These are phyloP conservation scores for Labroides dimidiatus DNA, from an alignment of 2,797 vertebrate genomes.

Conservation along the genomic window DNA sequence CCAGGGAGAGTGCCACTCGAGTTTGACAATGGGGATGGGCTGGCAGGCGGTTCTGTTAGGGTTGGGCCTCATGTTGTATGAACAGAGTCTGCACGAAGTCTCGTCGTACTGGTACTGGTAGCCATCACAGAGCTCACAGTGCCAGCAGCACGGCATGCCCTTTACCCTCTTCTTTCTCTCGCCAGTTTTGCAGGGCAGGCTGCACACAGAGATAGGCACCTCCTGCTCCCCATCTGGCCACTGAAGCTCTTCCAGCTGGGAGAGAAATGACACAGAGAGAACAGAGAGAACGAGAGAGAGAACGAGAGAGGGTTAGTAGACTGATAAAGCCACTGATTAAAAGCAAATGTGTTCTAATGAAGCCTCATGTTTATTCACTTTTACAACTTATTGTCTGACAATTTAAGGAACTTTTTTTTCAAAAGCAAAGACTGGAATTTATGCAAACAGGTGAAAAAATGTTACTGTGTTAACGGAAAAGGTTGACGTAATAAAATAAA, in stretches of 20 bases:
- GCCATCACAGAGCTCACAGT: conserved; percentile 95
- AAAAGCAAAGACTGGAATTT: conserved; percentile 13
- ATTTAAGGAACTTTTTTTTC: background rate
- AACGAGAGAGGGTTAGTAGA: conserved; percentile 28
- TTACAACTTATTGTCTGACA: background rate
- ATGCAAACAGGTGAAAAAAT: conserved; percentile 2
- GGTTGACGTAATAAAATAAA: conserved; percentile 39
- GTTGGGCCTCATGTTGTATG: conserved; percentile 94
- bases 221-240: conserved; percentile 91
- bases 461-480: too few relatives aligned
- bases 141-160: conserved; percentile 98
- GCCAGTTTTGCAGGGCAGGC: conserved; percentile 92
- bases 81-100: conserved; percentile 93
- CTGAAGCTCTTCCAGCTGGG: conserved; percentile 96
- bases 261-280: conserved; percentile 50
- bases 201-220: conserved; percentile 93
- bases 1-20: conserved; percentile 99
- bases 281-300: conserved; percentile 27
- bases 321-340: conserved; percentile 19
- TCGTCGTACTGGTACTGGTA: conserved; percentile 98
- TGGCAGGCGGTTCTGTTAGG: conserved; percentile 94
- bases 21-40: conserved; percentile 95
- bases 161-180: conserved; percentile 98
- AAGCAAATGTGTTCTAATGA: conserved; percentile 1
- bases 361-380: background rate